A percentile compares a stretch with the other conserved stretches of the same genome.
Conservation (phyloP, 2,113 vertebrate species). For the Astur gentilis region DNA sequence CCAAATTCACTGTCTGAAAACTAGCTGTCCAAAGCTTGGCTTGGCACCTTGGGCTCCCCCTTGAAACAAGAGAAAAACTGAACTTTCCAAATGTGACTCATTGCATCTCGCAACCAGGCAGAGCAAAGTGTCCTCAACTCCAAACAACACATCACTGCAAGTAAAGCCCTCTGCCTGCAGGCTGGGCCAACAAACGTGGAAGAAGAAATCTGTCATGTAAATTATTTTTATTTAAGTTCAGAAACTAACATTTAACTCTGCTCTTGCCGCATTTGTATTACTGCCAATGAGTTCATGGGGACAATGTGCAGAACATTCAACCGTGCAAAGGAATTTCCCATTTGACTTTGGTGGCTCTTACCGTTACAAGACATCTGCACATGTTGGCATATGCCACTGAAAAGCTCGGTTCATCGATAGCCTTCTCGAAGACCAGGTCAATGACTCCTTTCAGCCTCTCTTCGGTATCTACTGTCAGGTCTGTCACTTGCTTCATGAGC, state of each 20-base stretch:
- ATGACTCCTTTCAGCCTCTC: conserved; percentile 97
- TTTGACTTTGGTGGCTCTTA: conserved; percentile 62
- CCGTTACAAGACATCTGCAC: conserved; percentile 94
- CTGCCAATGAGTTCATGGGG: neutral
- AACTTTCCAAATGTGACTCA: neutral
- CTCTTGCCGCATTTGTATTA: neutral
- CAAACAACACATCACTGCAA: neutral
- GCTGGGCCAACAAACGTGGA: rapidly evolving
- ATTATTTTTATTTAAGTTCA: neutral
- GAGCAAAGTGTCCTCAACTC: neutral
- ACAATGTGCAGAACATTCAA: neutral
- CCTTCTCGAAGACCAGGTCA: conserved; percentile 97
- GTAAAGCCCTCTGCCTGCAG: neutral
- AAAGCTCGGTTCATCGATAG: conserved; percentile 95
- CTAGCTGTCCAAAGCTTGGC: neutral
- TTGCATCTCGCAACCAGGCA: neutral
- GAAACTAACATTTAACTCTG: neutral
- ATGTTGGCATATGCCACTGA: conserved; percentile 97
- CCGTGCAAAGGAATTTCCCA: neutral
- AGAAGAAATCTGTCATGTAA: neutral
- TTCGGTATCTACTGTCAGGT: conserved; percentile 94
- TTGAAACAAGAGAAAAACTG: rapidly evolving
- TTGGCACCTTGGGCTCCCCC: neutral
- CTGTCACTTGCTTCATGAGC: conserved; percentile 96
- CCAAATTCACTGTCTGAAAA: neutral